Base-by-base conservation (phyloP, 2,797 vertebrate genomes). In the Anabacerthia variegaticeps region DNA sequence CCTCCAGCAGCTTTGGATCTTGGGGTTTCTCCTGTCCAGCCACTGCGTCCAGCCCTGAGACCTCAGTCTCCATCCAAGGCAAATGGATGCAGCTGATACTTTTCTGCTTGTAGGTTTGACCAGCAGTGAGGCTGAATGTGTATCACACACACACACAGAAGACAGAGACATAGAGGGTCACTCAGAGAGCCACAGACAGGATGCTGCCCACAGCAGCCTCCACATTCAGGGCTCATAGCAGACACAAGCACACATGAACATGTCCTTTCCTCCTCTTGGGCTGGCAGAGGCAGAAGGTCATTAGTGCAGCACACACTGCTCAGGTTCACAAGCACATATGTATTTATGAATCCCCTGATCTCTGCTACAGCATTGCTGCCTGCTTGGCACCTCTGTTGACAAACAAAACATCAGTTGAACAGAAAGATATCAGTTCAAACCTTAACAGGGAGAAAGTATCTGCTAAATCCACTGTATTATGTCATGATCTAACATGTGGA, bases 311-410 rank as follows among this genome's bases (percentile, higher is more conserved):
- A 7, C 54, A 46, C 7, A 1, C 20, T 51, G 1, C 6, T 12
- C 1, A 1, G 12, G 6, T 23, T 72, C 23, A 54, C 14, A 41
- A 58, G 17, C 4, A 22, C 23, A 8, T 0, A 0, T 4, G 9
- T 4, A 1, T 55, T 46, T 1, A 0, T 4, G 3, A 19, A 55
- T 48, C 12, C 19, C 11, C 17, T 0, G 1, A 51, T 26, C 15
- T 22, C 10, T 2, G 1, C 3, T 23, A 61, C 0, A 0, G 7
- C 22, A 44, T 4, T 2, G 1, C 13, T 59, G 4, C 19, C 34
- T 14, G 2, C 15, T 17, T 24, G 2, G 4, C 9, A n/a, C 5
- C 6, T 41, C 27, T 43, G 26, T 9, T 41, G 14, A 55, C 30
- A 32, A 9, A 28, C 2, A 63, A 71, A 80, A 30, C 15, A 26